Conservation (phyloP, 2,113 vertebrate genomes). For the Ivindomyrus marchei region DNA sequence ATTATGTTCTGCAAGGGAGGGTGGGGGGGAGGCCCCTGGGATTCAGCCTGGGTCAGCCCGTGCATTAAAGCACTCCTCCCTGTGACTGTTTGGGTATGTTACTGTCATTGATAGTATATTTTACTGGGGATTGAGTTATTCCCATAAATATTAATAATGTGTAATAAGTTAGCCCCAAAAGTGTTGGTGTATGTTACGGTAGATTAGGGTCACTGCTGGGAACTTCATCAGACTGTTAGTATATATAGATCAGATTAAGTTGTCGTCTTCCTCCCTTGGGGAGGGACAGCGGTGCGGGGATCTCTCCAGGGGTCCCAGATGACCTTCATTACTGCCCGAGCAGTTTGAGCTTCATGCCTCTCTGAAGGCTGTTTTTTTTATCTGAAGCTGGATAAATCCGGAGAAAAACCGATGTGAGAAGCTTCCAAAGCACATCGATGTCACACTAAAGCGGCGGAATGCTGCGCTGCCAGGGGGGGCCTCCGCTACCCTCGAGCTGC, state of each 20-base stretch:
- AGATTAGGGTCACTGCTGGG: neutral
- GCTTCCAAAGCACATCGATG: neutral
- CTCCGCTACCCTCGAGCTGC: neutral
- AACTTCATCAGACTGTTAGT: neutral
- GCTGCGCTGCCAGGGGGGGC: neutral
- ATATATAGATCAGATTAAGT: neutral
- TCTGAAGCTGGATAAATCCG: neutral
- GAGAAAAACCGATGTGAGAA: neutral
- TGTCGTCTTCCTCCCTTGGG: neutral
- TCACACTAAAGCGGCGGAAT: neutral
- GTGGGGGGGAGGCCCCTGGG: neutral
- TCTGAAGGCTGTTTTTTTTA: neutral
- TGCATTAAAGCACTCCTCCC: neutral
- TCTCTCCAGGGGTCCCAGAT: neutral
- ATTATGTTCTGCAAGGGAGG: neutral
- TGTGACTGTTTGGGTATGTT: neutral
- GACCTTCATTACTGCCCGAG: neutral
- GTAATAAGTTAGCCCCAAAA: neutral
- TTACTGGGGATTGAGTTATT: neutral
- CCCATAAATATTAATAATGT: neutral
- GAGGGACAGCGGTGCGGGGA: neutral
- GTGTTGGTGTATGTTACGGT: neutral
- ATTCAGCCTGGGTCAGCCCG: neutral
- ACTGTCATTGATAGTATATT: neutral
- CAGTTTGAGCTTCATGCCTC: neutral